Evolutionary conservation across 2,888 invertebrate species (phyloP).

Genomic region (Lucinisca nassula): DNA sequence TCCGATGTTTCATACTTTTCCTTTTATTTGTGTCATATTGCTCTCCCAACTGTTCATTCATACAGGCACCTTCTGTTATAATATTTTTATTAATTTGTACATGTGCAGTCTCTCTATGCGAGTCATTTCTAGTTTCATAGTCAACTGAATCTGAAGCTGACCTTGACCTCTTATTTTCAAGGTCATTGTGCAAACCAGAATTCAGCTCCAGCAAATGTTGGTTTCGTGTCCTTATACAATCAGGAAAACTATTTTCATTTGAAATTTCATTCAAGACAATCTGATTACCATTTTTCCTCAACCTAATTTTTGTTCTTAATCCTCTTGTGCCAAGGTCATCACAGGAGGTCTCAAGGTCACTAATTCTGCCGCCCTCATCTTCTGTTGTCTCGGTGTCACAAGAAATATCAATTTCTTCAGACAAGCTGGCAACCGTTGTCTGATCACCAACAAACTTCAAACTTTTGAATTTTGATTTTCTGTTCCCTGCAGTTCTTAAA

Average conservation of each 20-base stretch:
- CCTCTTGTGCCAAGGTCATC: neutral
- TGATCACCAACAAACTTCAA: conserved; percentile 71
- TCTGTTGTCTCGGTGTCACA: conserved; percentile 42
- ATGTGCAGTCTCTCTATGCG: too few species aligned
- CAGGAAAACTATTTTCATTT: neutral
- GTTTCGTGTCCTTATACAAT: neutral
- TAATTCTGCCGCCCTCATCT: conserved; percentile 34
- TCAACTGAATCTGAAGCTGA: too few species aligned
- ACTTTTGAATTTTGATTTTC: conserved; percentile 58
- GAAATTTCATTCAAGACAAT: neutral
- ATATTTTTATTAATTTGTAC: too few species aligned
- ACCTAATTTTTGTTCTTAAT: neutral
- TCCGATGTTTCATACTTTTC: conserved; percentile 1
- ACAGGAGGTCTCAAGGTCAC: conserved; percentile 23
- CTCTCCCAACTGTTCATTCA: too few species aligned
- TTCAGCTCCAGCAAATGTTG: too few species aligned
- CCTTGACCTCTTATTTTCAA: too few species aligned
- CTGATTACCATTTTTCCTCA: neutral
- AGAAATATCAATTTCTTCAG: conserved; percentile 66
- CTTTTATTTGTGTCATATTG: neutral
- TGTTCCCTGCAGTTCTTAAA: neutral
- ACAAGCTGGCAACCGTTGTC: conserved; percentile 49
- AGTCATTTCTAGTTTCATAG: too few species aligned
- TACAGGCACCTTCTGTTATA: too few species aligned
- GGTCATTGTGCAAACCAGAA: too few species aligned